Percentiles rank a stretch among this genome's conserved stretches.
Evolutionary conservation across 2,888 invertebrate species (phyloP).

Genomic region (Campoplex capitator): DNA sequence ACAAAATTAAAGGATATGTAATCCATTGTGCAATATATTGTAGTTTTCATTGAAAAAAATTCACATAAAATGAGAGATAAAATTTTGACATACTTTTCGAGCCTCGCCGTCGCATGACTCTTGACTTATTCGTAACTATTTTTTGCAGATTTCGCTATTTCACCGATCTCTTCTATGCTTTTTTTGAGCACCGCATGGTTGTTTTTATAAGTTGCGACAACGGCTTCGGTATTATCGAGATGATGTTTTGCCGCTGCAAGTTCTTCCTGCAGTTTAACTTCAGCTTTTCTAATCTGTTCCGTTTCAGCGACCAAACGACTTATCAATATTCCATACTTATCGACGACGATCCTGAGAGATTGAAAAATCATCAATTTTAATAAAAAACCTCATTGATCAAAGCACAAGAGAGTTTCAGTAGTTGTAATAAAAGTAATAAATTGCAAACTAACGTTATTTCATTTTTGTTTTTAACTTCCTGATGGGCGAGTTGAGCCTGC

Average conservation of each 20-base stretch:
- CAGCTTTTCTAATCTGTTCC: conserved; percentile 83
- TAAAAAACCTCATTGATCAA: not conserved
- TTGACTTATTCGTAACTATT: conserved; percentile 94
- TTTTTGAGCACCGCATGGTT: conserved; percentile 87
- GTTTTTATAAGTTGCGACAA: conserved; percentile 87
- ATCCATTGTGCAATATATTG: no score
- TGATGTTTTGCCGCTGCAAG: conserved; percentile 83
- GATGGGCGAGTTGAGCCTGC: conserved; percentile 86
- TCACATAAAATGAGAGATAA: no score
- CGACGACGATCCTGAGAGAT: conserved; percentile 85
- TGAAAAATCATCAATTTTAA: not conserved
- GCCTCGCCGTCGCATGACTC: conserved; percentile 95
- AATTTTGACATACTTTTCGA: conserved; percentile 89
- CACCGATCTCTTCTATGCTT: conserved; percentile 90
- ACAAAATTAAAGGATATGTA: no score
- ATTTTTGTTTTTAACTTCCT: conserved; percentile 84
- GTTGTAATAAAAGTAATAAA: conserved; percentile 13
- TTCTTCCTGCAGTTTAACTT: conserved; percentile 84
- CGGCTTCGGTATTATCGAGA: conserved; percentile 85
- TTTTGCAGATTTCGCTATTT: conserved; percentile 90
- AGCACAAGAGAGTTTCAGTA: conserved; percentile 1
- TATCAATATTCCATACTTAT: conserved; percentile 87
- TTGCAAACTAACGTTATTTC: conserved; percentile 84
- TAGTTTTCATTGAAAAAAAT: no score
- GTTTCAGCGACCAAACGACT: conserved; percentile 86